Conservation (phyloP, 2,113 vertebrate species). For the Hyla sarda region DNA sequence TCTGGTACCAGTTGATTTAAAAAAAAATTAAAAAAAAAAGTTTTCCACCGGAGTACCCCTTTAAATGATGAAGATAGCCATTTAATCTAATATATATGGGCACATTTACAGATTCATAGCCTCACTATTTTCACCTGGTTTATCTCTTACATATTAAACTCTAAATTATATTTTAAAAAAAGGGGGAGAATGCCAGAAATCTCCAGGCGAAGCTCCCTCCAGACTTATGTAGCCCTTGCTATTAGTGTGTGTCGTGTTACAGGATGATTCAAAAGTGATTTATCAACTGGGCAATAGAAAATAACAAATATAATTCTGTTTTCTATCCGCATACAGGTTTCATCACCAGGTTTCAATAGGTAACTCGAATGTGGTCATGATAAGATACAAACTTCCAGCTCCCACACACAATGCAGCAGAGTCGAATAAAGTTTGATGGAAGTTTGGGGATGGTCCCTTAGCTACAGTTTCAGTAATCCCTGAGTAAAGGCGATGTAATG, state of each 20-base stretch:
- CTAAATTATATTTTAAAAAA: background rate
- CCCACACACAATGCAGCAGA: slow-evolving; percentile 8
- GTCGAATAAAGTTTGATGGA: slow-evolving; percentile 45
- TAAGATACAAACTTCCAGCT: background rate
- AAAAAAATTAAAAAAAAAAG: too few relatives aligned
- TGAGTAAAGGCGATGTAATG: slow-evolving; percentile 71
- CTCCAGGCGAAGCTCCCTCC: too few relatives aligned
- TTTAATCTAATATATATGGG: too few relatives aligned
- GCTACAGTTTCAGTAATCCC: slow-evolving; percentile 69
- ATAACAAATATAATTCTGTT: background rate
- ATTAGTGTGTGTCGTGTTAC: background rate
- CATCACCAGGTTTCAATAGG: background rate
- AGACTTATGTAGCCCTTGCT: too few relatives aligned
- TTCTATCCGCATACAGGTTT: background rate
- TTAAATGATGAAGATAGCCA: too few relatives aligned
- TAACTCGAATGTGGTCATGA: background rate
- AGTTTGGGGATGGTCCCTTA: slow-evolving; percentile 69
- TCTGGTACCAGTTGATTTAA: too few relatives aligned
- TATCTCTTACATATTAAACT: background rate
- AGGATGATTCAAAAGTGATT: background rate
- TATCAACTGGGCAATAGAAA: background rate
- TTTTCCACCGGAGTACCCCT: too few relatives aligned
- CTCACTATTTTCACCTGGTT: background rate
- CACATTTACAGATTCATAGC: too few relatives aligned
- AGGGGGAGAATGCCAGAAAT: too few relatives aligned